A percentile compares a stretch with the other conserved stretches of the same genome.
Conservation (phyloP, 2,888 invertebrate species). For the Zaprionus lineosus region DNA sequence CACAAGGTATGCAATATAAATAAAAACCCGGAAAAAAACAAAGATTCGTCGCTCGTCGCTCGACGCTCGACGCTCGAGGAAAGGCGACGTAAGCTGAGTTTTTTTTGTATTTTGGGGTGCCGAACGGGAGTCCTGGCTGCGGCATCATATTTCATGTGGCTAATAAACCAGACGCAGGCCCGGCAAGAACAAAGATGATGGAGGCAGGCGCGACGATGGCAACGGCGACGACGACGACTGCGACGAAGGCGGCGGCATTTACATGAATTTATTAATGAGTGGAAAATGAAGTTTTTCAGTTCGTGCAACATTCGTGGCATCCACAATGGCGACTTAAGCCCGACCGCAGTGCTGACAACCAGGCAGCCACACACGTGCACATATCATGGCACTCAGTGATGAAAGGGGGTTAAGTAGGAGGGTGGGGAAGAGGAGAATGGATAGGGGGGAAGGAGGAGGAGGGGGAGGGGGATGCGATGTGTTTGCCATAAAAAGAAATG, state of each 20-base stretch:
- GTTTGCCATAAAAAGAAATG: constrained; percentile 6
- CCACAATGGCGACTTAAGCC: constrained; percentile 24
- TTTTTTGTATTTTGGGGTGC: constrained; percentile 9
- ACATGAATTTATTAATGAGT: constrained; percentile 81
- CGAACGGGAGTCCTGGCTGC: no score
- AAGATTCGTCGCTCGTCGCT: no score
- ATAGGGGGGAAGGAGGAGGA: no score
- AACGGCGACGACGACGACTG: constrained; percentile 6
- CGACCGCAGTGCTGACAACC: constrained; percentile 59
- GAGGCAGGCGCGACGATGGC: constrained; percentile 25
- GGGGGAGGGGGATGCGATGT: constrained; percentile 5
- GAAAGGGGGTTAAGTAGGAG: no score
- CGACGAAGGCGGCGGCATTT: constrained; percentile 28
- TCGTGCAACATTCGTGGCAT: constrained; percentile 6
- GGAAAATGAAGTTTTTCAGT: constrained; percentile 77
- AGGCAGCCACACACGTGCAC: constrained; percentile 32
- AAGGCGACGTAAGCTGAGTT: constrained; percentile 35
- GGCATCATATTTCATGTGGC: constrained; percentile 78
- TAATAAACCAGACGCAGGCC: constrained; percentile 69
- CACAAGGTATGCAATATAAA: constrained; percentile 59
- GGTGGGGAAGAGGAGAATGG: no score
- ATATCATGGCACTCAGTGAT: no score
- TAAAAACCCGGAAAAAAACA: constrained; percentile 56
- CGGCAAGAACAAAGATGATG: no score
- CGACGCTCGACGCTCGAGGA: constrained; percentile 37